Conservation (phyloP, 2,888 invertebrate species). For the Adelphocoris suturalis region DNA sequence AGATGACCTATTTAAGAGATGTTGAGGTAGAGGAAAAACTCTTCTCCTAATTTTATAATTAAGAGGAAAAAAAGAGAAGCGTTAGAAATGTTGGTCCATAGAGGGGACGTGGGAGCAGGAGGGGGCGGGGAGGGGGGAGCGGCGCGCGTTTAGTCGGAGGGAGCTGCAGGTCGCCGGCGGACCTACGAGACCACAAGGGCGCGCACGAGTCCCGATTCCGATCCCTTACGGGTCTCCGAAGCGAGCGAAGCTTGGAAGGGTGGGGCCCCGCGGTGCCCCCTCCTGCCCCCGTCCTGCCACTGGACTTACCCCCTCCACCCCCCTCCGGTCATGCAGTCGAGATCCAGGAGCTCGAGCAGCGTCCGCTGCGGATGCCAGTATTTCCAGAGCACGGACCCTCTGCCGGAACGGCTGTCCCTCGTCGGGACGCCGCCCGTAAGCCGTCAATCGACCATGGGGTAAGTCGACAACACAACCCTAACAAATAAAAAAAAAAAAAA, state of each 20-base stretch:
- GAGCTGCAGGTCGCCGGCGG: conserved; percentile 62
- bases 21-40: background rate
- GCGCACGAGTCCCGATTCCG: conserved; percentile 23
- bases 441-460: conserved; percentile 69
- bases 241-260: background rate
- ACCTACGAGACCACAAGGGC: conserved; percentile 12
- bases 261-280: background rate
- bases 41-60: conserved; percentile 40
- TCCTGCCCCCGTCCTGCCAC: background rate
- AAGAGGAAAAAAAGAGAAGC: conserved; percentile 7
- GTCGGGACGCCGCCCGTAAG: conserved; percentile 80
- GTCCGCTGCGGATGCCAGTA: conserved; percentile 93
- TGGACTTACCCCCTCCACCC: background rate
- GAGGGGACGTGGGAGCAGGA: background rate
- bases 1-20: too few relatives aligned
- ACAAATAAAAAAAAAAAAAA: too few relatives aligned
- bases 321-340: conserved; percentile 67
- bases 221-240: background rate
- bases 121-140: conserved; percentile 33
- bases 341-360: conserved; percentile 81
- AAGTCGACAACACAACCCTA: conserved; percentile 8
- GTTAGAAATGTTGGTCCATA: conserved; percentile 33
- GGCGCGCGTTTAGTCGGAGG: conserved; percentile 54
- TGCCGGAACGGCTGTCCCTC: conserved; percentile 87
- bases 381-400: conserved; percentile 88